Evolutionary conservation across 1,140 invertebrate species (phyloP).

Genomic region (Trichonephila clavata): DNA sequence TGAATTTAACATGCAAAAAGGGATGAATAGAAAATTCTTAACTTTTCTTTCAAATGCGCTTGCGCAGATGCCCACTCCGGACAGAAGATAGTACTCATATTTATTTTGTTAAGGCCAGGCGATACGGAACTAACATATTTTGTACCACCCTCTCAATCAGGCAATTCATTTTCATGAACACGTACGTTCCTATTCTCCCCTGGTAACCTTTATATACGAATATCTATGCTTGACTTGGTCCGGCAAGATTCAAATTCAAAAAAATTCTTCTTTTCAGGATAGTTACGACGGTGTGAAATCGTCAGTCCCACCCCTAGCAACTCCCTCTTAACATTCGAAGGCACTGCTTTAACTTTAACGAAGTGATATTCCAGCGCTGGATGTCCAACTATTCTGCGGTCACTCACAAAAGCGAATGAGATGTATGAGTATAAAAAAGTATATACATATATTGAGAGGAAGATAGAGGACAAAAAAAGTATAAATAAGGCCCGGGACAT

Average conservation of each 20-base stretch:
- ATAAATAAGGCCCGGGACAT: conserved; percentile 64
- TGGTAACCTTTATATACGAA: conserved; percentile 65
- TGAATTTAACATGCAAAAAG: conserved; percentile 20
- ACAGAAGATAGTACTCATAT: conserved; percentile 4
- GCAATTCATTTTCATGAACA: conserved; percentile 70
- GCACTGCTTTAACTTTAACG: conserved; percentile 59
- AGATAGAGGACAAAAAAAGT: conserved; percentile 22
- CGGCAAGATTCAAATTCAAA: conserved; percentile 60
- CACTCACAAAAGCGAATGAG: conserved; percentile 67
- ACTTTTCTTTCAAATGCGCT: conserved; percentile 30
- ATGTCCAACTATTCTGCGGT: conserved; percentile 50
- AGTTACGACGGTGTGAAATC: conserved; percentile 72
- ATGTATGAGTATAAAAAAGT: conserved; percentile 21
- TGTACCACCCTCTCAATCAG: conserved; percentile 56
- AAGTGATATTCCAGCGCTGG: conserved; percentile 56
- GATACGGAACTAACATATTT: conserved; percentile 72
- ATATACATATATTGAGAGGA: background rate
- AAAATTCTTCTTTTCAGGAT: conserved; percentile 63
- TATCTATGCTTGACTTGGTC: conserved; percentile 65
- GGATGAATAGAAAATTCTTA: conserved; percentile 49
- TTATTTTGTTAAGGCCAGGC: conserved; percentile 53
- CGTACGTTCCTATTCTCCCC: background rate
- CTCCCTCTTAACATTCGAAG: conserved; percentile 7
- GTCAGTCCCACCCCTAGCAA: background rate
- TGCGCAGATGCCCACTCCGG: conserved; percentile 44